phyloP scores from a whole-genome alignment of 2,113 vertebrate genomes.

The Accipiter virgatus region DNA sequence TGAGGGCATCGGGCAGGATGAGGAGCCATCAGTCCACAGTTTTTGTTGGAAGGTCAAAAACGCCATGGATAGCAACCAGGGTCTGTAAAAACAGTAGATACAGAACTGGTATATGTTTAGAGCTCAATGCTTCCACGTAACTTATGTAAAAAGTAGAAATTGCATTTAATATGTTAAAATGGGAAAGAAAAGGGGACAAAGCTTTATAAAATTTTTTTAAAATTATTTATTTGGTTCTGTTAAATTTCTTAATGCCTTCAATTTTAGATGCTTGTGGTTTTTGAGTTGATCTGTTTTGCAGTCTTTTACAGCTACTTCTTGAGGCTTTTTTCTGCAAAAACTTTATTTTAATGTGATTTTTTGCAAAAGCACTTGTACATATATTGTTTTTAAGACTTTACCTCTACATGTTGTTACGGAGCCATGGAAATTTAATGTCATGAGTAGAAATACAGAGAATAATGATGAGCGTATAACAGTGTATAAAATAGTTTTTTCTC shows the following conservation, averaged over 20 bases:
- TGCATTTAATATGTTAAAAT: not conserved
- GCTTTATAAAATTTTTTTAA: not conserved
- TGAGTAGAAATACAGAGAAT: not conserved
- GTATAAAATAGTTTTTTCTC: not conserved
- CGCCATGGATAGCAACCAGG: rapidly evolving
- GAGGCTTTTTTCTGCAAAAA: not conserved
- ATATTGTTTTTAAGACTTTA: not conserved
- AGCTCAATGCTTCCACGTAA: not conserved
- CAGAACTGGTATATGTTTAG: not conserved
- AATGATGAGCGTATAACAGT: rapidly evolving
- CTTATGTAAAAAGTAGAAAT: not conserved
- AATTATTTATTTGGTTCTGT: not conserved
- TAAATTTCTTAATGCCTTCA: not conserved
- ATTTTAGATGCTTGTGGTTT: not conserved
- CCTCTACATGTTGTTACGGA: not conserved
- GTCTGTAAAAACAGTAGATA: not conserved
- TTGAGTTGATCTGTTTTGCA: not conserved
- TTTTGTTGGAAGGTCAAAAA: not conserved
- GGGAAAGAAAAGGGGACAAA: not conserved
- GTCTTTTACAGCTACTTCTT: not conserved
- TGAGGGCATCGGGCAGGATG: rapidly evolving
- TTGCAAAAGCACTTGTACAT: rapidly evolving
- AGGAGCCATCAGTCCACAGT: not conserved
- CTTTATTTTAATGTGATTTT: not conserved
- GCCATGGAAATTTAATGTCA: rapidly evolving